phyloP scores from a whole-genome alignment of 2,888 invertebrate species.

The Synanthedon tipuliformis region DNA sequence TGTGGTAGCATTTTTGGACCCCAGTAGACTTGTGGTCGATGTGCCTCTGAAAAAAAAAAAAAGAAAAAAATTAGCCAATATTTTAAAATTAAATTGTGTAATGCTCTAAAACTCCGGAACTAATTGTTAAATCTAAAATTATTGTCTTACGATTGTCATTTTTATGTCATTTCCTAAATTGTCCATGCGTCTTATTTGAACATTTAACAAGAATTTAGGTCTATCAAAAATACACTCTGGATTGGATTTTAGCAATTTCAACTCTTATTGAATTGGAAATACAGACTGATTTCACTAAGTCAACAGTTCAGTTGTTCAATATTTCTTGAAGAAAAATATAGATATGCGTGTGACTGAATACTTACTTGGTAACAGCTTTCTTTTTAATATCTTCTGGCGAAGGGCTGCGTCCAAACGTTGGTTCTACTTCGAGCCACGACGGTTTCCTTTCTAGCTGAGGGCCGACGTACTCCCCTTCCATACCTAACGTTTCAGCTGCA shows the following conservation, averaged over 20 bases:
- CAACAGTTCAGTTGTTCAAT: no score
- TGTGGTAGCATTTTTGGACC: slow-evolving; percentile 12
- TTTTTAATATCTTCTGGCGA: slow-evolving; percentile 63
- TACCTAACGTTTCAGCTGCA: slow-evolving; percentile 82
- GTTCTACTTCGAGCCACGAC: slow-evolving; percentile 61
- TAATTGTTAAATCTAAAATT: no score
- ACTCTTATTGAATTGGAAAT: not conserved
- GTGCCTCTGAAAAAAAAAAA: slow-evolving; percentile 41
- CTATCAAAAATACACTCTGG: no score
- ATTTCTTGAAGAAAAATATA: not conserved
- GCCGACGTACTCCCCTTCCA: slow-evolving; percentile 74
- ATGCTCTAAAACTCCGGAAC: no score
- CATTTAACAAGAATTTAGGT: no score
- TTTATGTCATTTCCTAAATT: no score
- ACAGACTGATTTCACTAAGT: not conserved
- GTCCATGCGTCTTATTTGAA: no score
- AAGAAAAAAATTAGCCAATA: no score
- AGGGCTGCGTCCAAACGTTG: slow-evolving; percentile 44
- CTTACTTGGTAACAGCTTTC: slow-evolving; percentile 45
- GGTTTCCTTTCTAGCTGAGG: slow-evolving; percentile 54
- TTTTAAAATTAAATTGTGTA: no score
- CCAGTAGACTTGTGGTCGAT: slow-evolving; percentile 47
- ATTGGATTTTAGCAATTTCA: no score
- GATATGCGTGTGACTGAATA: slow-evolving; percentile 7
- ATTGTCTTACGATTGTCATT: no score